Percentiles rank a stretch among this genome's conserved stretches.
These are phyloP conservation scores for Drosophila nikananu DNA, from an alignment of 1,140 invertebrate genomes.

Conservation along the genomic window DNA sequence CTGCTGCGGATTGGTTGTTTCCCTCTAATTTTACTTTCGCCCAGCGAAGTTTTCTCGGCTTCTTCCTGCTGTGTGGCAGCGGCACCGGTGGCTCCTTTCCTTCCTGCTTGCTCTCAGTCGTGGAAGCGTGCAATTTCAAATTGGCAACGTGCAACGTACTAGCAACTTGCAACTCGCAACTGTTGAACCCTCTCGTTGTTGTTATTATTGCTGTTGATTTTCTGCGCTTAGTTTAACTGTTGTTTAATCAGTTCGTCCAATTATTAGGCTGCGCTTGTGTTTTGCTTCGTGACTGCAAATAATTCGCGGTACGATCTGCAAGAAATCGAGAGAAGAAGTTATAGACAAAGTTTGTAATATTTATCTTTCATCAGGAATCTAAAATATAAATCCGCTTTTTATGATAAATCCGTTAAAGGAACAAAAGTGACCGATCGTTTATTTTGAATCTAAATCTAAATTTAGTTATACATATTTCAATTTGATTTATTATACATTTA, in stretches of 20 bases:
- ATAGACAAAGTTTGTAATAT: constrained; percentile 4
- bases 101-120: constrained; percentile 54
- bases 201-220: neutral
- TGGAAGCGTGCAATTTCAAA: constrained; percentile 47
- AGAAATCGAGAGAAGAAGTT: constrained; percentile 7
- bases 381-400: neutral
- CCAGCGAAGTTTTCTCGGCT: constrained; percentile 71
- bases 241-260: constrained; percentile 62
- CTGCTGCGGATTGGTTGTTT: constrained; percentile 33
- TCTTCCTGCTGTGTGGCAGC: constrained; percentile 57
- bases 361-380: neutral
- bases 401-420: neutral
- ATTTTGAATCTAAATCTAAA: neutral
- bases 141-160: constrained; percentile 38
- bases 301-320: constrained; percentile 40
- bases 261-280: constrained; percentile 43
- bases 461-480: neutral
- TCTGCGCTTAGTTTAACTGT: constrained; percentile 45
- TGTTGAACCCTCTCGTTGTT: constrained; percentile 41
- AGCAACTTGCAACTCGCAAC: constrained; percentile 31
- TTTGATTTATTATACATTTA: neutral
- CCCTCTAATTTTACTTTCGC: constrained; percentile 61
- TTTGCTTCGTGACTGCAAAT: constrained; percentile 46
- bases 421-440: neutral
- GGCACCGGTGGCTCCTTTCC: constrained; percentile 38